Percentiles rank a stretch among this genome's conserved stretches.
phyloP scores from a whole-genome alignment of 2,113 vertebrate genomes.

The Benitochromis conjunctus region DNA sequence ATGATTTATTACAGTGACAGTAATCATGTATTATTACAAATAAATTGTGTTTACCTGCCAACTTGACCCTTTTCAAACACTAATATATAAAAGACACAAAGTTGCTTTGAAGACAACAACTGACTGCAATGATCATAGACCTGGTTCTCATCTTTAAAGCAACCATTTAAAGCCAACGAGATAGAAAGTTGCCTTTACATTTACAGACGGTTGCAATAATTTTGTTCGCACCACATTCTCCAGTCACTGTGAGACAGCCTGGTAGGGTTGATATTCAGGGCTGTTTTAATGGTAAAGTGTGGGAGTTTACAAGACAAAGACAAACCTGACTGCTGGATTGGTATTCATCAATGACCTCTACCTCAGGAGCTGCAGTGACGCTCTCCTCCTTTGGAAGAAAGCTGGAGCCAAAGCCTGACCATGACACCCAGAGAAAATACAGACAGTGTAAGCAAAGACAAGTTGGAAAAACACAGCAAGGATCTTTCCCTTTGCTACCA shows the following conservation, averaged over 20 bases:
- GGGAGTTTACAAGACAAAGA: not conserved
- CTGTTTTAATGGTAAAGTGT: not conserved
- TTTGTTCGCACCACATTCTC: not conserved
- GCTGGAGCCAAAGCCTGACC: constrained; percentile 89
- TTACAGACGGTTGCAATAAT: not conserved
- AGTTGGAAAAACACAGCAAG: constrained; percentile 30
- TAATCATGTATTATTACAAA: not conserved
- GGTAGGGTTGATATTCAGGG: not conserved
- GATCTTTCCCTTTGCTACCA: constrained; percentile 33
- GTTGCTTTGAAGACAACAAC: not conserved
- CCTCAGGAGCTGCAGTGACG: constrained; percentile 78
- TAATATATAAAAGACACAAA: not conserved
- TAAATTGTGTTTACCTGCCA: not conserved
- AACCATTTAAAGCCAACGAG: not conserved
- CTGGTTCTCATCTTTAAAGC: not conserved
- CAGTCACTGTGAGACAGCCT: accelerated
- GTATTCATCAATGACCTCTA: constrained; percentile 78
- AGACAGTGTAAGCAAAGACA: constrained; percentile 21
- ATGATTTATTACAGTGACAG: not conserved
- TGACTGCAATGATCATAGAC: not conserved
- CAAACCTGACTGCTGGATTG: constrained; percentile 90
- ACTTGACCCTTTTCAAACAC: not conserved
- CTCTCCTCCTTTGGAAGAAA: constrained; percentile 95
- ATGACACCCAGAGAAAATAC: constrained; percentile 32
- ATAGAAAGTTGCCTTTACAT: not conserved